Percentiles rank a stretch among this genome's conserved stretches.
Conservation (phyloP, 2,888 invertebrate genomes). For the Limnephilus lunatus region DNA sequence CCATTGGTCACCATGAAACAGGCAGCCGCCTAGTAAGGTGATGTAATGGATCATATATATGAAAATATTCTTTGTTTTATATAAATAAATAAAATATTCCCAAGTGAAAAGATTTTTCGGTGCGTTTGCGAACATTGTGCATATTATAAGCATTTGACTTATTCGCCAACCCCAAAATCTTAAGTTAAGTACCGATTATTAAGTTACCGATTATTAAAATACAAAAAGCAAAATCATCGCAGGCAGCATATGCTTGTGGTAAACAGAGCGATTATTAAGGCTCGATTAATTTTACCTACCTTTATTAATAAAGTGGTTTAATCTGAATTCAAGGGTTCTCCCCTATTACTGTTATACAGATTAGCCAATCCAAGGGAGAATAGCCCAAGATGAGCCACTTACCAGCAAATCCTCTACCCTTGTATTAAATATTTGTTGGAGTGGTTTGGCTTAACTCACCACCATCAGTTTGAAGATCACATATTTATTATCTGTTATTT, state of each 20-base stretch:
- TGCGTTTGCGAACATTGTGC: too few species aligned
- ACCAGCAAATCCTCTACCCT: neutral
- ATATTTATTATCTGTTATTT: conserved; percentile 2
- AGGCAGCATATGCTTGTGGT: neutral
- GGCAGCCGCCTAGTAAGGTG: too few species aligned
- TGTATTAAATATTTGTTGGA: neutral
- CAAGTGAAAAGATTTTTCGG: too few species aligned
- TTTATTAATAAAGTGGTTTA: neutral
- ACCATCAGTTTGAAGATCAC: neutral
- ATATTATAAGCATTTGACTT: too few species aligned
- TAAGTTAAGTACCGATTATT: neutral
- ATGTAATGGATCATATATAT: too few species aligned
- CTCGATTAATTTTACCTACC: neutral
- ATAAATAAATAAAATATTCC: too few species aligned
- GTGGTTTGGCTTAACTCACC: neutral
- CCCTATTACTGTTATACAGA: neutral
- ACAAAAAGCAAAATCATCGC: neutral
- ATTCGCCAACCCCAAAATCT: too few species aligned
- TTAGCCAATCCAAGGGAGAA: neutral
- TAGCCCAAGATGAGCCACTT: neutral
- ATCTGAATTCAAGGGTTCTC: neutral
- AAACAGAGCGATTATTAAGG: neutral
- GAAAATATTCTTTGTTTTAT: too few species aligned
- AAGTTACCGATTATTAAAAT: neutral
- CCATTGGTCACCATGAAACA: too few species aligned